Evolutionary conservation across 2,797 vertebrate species (phyloP), one percentile per base, ranked within the genome.

Genomic region (Orestias chungarensis): DNA sequence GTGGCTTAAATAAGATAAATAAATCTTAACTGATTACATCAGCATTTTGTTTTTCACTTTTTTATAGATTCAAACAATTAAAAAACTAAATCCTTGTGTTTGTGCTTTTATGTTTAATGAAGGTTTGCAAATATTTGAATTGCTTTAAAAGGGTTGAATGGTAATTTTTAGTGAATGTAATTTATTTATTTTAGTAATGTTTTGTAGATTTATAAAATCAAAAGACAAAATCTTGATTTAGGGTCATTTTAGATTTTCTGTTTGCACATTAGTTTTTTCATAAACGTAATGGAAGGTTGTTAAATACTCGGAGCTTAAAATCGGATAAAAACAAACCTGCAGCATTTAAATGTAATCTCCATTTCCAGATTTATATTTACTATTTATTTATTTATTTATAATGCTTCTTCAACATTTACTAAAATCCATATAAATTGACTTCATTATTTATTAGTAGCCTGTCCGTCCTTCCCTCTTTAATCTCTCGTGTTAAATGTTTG

Each of bases 201-300:
- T 23, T 38, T 31, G 29, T 52, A n/a, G 18, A 17, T 9, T 33
- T 31, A 17, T 29, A 27, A 29, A 18, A 57, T 29, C 3, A 29
- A 6, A 55, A 54, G 17, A 3, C 52, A 29, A 61, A 38, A 62
- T 40, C 11, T 11, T 14, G 59, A 62, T 7, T 33, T 38, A 20
- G 38, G 57, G n/a, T 38, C 20, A 62, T 61, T 59, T 61, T 59
- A n/a, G n/a, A n/a, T n/a, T n/a, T n/a, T n/a, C n/a, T 40, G 8
- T 10, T 17, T 6, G 23, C 55, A 35, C 1, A 15, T 33, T n/a
- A n/a, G n/a, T 57, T 33, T 23, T 35, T 3, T 9, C 57, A 38
- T 61, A 38, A 14, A 61, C 10, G 20, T 61, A 10, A 35, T 59
- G 20, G 38, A 2, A 59, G 18, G 31, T 10, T n/a, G 10, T 52